Percentiles rank a stretch among this genome's conserved stretches.
Conservation (phyloP, 1,140 invertebrate genomes). For the Drosophila dunni region DNA sequence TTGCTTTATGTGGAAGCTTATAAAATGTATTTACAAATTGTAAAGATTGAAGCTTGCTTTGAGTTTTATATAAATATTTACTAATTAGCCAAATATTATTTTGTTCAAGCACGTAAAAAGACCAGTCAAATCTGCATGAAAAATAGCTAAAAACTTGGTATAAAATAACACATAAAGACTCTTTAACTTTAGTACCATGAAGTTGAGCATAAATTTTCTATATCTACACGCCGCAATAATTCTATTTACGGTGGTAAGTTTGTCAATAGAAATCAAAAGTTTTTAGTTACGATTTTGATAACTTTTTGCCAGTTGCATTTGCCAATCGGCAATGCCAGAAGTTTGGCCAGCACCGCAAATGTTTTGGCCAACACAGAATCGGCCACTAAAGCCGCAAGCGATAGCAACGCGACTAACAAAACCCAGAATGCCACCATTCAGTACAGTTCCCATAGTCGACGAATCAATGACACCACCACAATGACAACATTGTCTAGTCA, state of each 20-base stretch:
- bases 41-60: neutral
- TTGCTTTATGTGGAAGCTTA: too few species aligned
- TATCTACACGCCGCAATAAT: neutral
- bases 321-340: neutral
- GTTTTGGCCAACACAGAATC: neutral
- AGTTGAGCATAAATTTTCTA: neutral
- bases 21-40: too few species aligned
- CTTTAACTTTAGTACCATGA: neutral
- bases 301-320: neutral
- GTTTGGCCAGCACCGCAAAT: neutral
- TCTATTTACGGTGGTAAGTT: constrained; percentile 4
- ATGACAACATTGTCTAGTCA: neutral
- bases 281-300: neutral
- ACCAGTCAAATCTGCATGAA: neutral
- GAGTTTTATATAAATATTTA: neutral
- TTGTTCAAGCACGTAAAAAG: neutral
- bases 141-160: neutral
- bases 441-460: neutral
- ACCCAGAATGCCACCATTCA: neutral
- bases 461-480: neutral
- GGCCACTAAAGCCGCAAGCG: neutral
- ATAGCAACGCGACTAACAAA: neutral
- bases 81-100: neutral
- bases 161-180: neutral
- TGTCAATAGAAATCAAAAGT: neutral